Evolutionary conservation across 2,888 invertebrate genomes (phyloP).

Genomic region (Dorcus hopei): DNA sequence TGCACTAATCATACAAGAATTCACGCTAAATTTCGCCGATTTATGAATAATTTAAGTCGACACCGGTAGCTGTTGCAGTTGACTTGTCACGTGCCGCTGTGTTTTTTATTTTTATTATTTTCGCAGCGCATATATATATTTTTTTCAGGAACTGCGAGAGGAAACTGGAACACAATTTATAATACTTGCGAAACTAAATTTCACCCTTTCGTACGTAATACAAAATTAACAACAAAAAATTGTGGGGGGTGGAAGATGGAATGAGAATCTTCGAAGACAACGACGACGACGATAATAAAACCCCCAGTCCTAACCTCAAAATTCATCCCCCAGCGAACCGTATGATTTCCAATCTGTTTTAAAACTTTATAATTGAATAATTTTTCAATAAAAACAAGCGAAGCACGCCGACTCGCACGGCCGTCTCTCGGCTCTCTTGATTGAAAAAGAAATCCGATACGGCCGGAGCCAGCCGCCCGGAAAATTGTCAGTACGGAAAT

Average conservation of each 20-base stretch:
- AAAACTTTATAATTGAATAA: slow-evolving; percentile 51
- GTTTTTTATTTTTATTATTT: no score
- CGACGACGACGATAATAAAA: slow-evolving; percentile 20
- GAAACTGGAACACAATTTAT: no score
- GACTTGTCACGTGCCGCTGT: slow-evolving; percentile 20
- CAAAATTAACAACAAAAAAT: background rate
- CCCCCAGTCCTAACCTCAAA: slow-evolving; percentile 33
- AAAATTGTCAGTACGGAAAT: slow-evolving; percentile 42
- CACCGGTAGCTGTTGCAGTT: slow-evolving; percentile 17
- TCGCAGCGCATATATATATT: no score
- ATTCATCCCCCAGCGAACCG: slow-evolving; percentile 40
- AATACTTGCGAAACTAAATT: no score
- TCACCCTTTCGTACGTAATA: no score
- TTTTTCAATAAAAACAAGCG: slow-evolving; percentile 50
- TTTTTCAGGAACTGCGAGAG: no score
- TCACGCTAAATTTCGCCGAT: slow-evolving; percentile 22
- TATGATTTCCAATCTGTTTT: slow-evolving; percentile 49
- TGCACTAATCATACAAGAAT: slow-evolving; percentile 23
- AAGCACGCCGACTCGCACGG: slow-evolving; percentile 35
- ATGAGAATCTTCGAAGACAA: background rate
- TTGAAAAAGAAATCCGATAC: slow-evolving; percentile 45
- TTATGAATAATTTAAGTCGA: slow-evolving; percentile 18
- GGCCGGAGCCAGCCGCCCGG: slow-evolving; percentile 31
- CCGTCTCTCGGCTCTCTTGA: slow-evolving; percentile 27
- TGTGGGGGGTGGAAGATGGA: background rate